These are phyloP conservation scores for Malacosoma neustria DNA, from an alignment of 2,888 invertebrate genomes.

Conservation along the genomic window DNA sequence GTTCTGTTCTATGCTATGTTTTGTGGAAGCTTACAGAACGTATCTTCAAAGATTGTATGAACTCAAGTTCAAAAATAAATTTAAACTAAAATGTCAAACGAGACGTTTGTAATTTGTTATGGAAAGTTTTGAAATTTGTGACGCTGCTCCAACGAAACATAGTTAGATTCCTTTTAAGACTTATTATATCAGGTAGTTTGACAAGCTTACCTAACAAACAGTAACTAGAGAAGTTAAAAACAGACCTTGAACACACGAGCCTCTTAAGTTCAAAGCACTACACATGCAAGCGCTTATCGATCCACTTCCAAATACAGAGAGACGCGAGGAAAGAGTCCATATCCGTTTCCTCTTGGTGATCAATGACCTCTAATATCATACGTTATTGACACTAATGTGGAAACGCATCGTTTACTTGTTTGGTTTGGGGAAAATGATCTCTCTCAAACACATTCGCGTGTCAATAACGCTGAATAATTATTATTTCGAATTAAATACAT, in stretches of 20 bases:
- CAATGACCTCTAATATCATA: slow-evolving; percentile 29
- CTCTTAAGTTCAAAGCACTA: slow-evolving; percentile 5
- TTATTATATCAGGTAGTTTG: no score
- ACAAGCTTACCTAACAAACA: no score
- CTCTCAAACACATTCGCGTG: no score
- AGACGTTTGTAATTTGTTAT: no score
- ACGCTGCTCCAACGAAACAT: no score
- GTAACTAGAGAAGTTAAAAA: no score
- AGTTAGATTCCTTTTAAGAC: no score
- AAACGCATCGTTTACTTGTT: not conserved
- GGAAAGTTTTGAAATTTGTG: no score
- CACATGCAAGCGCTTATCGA: slow-evolving; percentile 30
- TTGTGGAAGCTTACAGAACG: no score
- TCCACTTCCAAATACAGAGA: slow-evolving; percentile 26
- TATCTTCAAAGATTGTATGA: not conserved
- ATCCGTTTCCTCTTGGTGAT: slow-evolving; percentile 37
- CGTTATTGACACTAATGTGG: slow-evolving; percentile 3
- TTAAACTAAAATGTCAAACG: not conserved
- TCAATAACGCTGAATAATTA: no score
- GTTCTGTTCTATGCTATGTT: no score
- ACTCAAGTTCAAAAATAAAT: not conserved
- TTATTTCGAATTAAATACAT: no score
- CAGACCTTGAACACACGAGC: not conserved
- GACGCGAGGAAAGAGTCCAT: slow-evolving; percentile 28
- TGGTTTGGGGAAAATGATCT: not conserved